Base-by-base conservation (phyloP, 1,140 invertebrate genomes). In the Apis dorsata region DNA sequence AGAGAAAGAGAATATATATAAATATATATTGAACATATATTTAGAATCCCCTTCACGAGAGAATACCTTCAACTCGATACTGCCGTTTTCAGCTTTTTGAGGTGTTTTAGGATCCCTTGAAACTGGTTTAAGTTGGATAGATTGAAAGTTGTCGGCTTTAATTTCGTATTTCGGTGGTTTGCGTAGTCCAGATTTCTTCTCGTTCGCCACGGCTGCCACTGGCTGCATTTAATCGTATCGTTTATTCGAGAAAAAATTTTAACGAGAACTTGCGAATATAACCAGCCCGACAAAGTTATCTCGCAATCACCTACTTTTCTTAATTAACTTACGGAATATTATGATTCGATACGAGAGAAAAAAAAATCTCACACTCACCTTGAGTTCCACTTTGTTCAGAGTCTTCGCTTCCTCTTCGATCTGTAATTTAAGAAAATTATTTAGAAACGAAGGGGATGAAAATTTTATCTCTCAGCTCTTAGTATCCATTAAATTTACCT, bases 91-190 rank as follows among this genome's bases (percentile, higher is more conserved):
- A 86, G 94, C 91, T 89, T 93, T 89, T 73, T 93, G 92, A 86
- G 91, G 92, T 83, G 91, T 91, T 92, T 90, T 90, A 83, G 85
- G 77, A 75, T 95, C 94, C 93, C 93, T 95, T 79, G 91, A 62
- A 82, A 95, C 95, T 28, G 95, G 95, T 92, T 96, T 96, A 85
- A 96, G 94, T 92, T 96, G 94, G 83, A 96, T 93, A 73, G 89
- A 91, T 90, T 95, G 90, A 92, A 96, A 96, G 89, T 87, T 93
- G 89, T 95, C 95, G 90, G 94, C 91, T 87, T 95, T 94, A 89
- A 94, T 93, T 89, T 94, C 94, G 79, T 92, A 91, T 93, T 95
- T 95, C 66, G 94, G 94, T 86, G 95, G 91, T 90, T 94, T 95
- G 90, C 92, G 91, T 85, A 93, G 93, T 91, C 94, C 95, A 75